phyloP scores from a whole-genome alignment of 2,888 invertebrate genomes.

The Nomada hirtipes region DNA sequence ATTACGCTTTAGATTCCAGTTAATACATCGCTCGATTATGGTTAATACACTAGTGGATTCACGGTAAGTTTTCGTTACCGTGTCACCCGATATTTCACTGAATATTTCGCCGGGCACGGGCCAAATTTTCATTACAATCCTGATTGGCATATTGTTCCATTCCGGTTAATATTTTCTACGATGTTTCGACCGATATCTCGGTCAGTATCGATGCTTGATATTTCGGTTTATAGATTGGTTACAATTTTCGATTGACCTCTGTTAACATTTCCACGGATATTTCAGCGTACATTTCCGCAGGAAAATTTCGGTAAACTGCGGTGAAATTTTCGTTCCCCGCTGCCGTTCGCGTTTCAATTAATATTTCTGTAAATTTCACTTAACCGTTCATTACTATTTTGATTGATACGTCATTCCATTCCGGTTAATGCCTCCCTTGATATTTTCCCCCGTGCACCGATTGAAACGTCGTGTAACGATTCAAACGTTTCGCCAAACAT shows the following conservation, averaged over 20 bases:
- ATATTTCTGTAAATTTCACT: neutral
- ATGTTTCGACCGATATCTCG: neutral
- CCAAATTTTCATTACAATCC: too few relatives aligned
- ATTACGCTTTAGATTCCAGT: too few relatives aligned
- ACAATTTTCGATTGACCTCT: too few relatives aligned
- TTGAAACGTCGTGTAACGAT: too few relatives aligned
- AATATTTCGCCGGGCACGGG: neutral
- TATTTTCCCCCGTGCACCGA: too few relatives aligned
- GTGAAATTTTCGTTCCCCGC: neutral
- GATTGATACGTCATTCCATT: neutral
- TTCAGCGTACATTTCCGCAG: too few relatives aligned
- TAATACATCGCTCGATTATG: too few relatives aligned
- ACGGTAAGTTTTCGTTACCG: too few relatives aligned
- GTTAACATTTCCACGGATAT: too few relatives aligned
- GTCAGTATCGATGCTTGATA: neutral
- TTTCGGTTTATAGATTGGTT: neutral
- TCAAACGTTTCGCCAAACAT: too few relatives aligned
- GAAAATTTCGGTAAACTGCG: neutral
- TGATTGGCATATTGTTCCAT: neutral
- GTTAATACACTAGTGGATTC: too few relatives aligned
- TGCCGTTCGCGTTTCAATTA: neutral
- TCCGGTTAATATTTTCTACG: neutral
- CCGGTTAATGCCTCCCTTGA: neutral
- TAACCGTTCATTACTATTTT: neutral
- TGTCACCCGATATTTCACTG: neutral